These are phyloP conservation scores for Acleris literana DNA, from an alignment of 2,888 invertebrate species.

Conservation along the genomic window DNA sequence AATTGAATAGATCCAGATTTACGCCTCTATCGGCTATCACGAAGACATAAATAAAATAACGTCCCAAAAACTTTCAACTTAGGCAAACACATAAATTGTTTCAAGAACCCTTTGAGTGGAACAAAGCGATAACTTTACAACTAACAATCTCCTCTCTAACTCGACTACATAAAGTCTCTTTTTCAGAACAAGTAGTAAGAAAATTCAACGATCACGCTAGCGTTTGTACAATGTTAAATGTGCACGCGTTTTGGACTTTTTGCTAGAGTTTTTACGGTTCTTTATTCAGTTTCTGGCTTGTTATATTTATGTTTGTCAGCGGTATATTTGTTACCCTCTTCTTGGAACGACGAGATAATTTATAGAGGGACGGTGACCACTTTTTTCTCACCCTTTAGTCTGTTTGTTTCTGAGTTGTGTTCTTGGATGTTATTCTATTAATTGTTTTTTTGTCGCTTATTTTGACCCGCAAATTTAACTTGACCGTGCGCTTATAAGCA, in stretches of 20 bases:
- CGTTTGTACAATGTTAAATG: conserved; percentile 9
- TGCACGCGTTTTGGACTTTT: neutral
- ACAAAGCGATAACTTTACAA: conserved; percentile 53
- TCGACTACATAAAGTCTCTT: conserved; percentile 18
- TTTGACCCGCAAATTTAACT: too few relatives aligned
- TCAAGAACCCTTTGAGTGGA: conserved; percentile 58
- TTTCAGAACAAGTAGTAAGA: conserved; percentile 11
- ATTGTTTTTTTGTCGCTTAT: too few relatives aligned
- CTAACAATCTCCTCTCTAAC: conserved; percentile 40
- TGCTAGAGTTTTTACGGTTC: conserved; percentile 36
- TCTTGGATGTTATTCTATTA: conserved; percentile 12
- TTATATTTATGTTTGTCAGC: conserved; percentile 32
- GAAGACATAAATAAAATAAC: conserved; percentile 57
- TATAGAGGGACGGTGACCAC: conserved; percentile 61
- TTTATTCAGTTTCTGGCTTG: conserved; percentile 35
- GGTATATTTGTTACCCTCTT: conserved; percentile 53
- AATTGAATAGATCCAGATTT: conserved; percentile 31
- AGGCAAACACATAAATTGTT: conserved; percentile 75
- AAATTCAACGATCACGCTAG: conserved; percentile 34
- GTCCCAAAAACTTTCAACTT: conserved; percentile 65
- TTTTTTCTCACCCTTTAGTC: conserved; percentile 60
- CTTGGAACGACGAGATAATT: conserved; percentile 64
- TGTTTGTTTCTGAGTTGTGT: conserved; percentile 55
- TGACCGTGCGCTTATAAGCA: too few relatives aligned
- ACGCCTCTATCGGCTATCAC: conserved; percentile 34